Evolutionary conservation across 2,797 vertebrate genomes (phyloP), one percentile per base, ranked within the genome.

Genomic region (Simalia tracyae): DNA sequence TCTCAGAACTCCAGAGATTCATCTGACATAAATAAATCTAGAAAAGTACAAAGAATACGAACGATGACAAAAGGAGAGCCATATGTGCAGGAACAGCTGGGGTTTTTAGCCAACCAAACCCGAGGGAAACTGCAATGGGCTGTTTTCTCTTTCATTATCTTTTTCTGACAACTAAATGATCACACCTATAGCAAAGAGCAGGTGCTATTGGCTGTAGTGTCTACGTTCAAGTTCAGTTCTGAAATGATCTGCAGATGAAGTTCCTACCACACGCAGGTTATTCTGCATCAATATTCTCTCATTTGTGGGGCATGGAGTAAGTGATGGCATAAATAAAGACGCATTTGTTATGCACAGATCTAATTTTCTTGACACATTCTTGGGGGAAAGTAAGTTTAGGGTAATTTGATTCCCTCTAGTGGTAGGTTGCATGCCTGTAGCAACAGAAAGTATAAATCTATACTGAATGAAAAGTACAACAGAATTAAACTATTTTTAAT

Each of bases 81-180:
- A 91, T 92, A 90, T 68, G 36, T 85, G 76, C 60, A 84, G 85
- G 85, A 93, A n/a, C 91, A 90, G 72, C 91, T 72, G 61, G 92
- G 50, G n/a, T 31, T 87, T 90, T 89, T 68, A 28, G 42, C 68
- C 90, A 61, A 12, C 22, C 88, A 36, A 87, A 56, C 72, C 68
- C 42, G 4, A 50, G 61, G 91, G 91, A 90, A 64, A 87, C 12
- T 84, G 31, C 59, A 88, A 60, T 22, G 89, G 88, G 24, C 91
- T 81, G 31, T 46, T 61, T 31, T 59, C 22, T 72, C 28, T 89
- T 84, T 90, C 88, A 88, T 92, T 63, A 64, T 59, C 85, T 36
- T 11, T 46, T 72, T 85, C 86, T 61, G 54, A 50, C 14, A 59
- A 54, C 15, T 46, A 68, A 72, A 92, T 72, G 5, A 85, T 17